Conservation (phyloP, 1,140 invertebrate genomes). For the Telenomus remus region DNA sequence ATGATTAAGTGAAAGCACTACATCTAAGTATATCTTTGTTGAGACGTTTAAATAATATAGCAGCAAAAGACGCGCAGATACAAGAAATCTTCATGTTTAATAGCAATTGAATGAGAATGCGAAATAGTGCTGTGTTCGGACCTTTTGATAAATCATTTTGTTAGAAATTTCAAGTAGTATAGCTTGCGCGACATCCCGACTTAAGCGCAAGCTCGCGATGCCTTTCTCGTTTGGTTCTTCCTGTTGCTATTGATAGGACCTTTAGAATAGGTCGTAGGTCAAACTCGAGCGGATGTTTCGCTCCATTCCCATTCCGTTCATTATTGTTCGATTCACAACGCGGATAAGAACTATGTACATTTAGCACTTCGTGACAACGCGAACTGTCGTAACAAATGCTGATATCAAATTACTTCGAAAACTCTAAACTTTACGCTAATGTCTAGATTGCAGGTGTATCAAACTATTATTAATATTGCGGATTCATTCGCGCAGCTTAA, state of each 20-base stretch:
- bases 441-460: conserved; percentile 5
- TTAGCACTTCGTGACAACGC: conserved; percentile 53
- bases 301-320: conserved; percentile 49
- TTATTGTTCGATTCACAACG: conserved; percentile 56
- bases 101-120: too few relatives aligned
- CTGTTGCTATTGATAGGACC: conserved; percentile 52
- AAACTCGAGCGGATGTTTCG: conserved; percentile 55
- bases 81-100: too few relatives aligned
- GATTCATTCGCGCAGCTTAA: conserved; percentile 32
- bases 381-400: conserved; percentile 37
- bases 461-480: conserved; percentile 31
- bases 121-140: conserved; percentile 42
- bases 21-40: too few relatives aligned
- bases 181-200: conserved; percentile 40
- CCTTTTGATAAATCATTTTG: conserved; percentile 61
- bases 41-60: too few relatives aligned
- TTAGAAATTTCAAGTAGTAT: conserved; percentile 60
- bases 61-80: too few relatives aligned
- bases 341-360: conserved; percentile 54
- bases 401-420: conserved; percentile 50
- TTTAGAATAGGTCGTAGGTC: conserved; percentile 49
- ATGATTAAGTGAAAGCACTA: too few relatives aligned
- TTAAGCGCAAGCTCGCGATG: conserved; percentile 37
- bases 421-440: conserved; percentile 41
- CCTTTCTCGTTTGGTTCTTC: conserved; percentile 43